These are phyloP conservation scores for Donacobius atricapilla DNA, from an alignment of 2,113 vertebrate species.

Conservation along the genomic window DNA sequence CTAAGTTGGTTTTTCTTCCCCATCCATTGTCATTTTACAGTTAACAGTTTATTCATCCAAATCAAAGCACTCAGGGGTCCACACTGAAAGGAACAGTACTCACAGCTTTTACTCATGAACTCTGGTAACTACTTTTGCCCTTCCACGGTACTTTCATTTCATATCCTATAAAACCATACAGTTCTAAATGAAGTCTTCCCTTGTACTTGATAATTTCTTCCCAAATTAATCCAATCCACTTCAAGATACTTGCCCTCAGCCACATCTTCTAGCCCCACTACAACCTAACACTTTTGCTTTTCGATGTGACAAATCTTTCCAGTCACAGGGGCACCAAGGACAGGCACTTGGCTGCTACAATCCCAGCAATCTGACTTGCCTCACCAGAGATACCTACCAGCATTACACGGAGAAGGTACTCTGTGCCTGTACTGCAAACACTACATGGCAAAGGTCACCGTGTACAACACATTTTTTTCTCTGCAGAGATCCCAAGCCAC, in stretches of 20 bases:
- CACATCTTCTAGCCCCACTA: neutral
- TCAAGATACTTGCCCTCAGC: neutral
- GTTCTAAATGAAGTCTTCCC: neutral
- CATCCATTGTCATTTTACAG: neutral
- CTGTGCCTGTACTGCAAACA: accelerated
- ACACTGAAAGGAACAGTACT: neutral
- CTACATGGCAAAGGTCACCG: neutral
- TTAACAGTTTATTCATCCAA: neutral
- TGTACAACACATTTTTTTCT: accelerated
- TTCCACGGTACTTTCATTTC: neutral
- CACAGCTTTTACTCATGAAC: neutral
- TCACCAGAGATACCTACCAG: neutral
- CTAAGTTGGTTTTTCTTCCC: neutral
- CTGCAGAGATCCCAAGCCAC: neutral
- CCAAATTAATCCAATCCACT: neutral
- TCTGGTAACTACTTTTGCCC: neutral
- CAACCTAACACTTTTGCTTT: neutral
- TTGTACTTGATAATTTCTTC: neutral
- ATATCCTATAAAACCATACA: neutral
- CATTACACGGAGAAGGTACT: accelerated
- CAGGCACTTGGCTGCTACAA: neutral
- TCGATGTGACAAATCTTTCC: neutral
- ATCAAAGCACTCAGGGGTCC: neutral
- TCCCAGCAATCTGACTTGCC: neutral
- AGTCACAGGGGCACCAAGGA: neutral